These are phyloP conservation scores for Xestia rhomboidea DNA, from an alignment of 2,888 invertebrate species.

Conservation along the genomic window DNA sequence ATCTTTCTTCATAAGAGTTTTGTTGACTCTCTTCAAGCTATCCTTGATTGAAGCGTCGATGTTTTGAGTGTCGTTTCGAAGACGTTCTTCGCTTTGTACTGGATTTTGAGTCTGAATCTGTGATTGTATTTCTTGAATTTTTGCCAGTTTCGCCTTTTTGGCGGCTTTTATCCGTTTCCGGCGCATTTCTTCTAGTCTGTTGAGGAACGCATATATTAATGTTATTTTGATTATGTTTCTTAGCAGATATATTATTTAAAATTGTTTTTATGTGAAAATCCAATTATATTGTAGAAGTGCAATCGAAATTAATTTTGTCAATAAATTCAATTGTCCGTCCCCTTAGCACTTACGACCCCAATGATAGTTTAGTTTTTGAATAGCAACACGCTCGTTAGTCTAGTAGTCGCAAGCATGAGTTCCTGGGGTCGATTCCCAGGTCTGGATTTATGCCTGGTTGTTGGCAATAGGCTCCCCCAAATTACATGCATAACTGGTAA, in stretches of 20 bases:
- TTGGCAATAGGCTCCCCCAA: too few species aligned
- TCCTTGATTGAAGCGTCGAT: constrained; percentile 83
- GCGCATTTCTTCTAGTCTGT: constrained; percentile 87
- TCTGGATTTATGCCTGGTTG: too few species aligned
- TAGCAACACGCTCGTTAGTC: neutral
- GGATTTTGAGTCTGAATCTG: constrained; percentile 74
- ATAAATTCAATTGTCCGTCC: neutral
- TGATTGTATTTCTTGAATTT: constrained; percentile 82
- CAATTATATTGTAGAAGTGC: neutral
- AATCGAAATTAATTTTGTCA: neutral
- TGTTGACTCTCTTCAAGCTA: constrained; percentile 84
- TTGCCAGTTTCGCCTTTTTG: constrained; percentile 84
- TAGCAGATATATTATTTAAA: too few species aligned
- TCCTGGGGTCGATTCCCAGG: too few species aligned
- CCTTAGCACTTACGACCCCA: neutral
- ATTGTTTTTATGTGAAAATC: too few species aligned
- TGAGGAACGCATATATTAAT: constrained; percentile 1
- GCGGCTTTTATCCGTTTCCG: constrained; percentile 85
- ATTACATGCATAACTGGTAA: too few species aligned
- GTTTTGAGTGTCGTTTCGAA: constrained; percentile 70
- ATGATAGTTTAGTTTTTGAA: neutral
- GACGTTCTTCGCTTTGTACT: constrained; percentile 64
- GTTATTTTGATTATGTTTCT: too few species aligned
- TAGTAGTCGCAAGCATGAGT: too few species aligned
- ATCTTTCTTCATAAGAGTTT: constrained; percentile 86